Percentiles rank a stretch among this genome's conserved stretches.
Conservation (phyloP, 35 echinoderm and acorn worm species). For the Patiria miniata region DNA sequence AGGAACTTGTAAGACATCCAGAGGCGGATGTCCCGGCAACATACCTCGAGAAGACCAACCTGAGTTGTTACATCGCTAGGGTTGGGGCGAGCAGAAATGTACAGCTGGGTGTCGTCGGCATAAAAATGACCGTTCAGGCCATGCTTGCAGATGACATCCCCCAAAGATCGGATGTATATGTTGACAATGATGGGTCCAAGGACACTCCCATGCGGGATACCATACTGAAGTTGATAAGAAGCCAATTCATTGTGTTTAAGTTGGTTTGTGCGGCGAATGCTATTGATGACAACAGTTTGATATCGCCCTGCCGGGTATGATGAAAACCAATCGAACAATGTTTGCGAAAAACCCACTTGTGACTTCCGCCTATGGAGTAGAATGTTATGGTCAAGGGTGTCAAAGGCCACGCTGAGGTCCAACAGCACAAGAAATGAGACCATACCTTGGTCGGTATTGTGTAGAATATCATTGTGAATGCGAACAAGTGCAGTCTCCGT, state of each 20-base stretch:
- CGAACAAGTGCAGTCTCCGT: constrained; percentile 54
- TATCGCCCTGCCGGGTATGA: constrained; percentile 32
- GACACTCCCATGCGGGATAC: not conserved
- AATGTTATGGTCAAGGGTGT: constrained; percentile 60
- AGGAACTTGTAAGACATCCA: not conserved
- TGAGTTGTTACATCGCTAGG: not conserved
- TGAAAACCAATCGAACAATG: constrained; percentile 26
- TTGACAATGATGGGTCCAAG: not conserved
- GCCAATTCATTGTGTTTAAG: not conserved
- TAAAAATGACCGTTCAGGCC: not conserved
- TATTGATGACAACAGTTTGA: not conserved
- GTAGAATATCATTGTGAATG: constrained; percentile 62
- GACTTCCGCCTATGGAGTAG: constrained; percentile 49
- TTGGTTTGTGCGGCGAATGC: not conserved
- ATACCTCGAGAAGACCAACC: not conserved
- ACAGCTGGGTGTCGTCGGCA: not conserved
- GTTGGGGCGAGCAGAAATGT: not conserved
- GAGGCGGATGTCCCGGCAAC: not conserved
- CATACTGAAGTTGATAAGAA: not conserved
- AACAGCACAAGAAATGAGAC: constrained; percentile 52
- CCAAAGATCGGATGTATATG: not conserved
- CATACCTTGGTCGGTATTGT: constrained; percentile 39
- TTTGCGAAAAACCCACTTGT: constrained; percentile 17
- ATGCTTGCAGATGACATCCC: not conserved
- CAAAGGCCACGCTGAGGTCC: constrained; percentile 51